phyloP scores from a whole-genome alignment of 2,888 invertebrate genomes.

The Drosophila neoperkinsi region DNA sequence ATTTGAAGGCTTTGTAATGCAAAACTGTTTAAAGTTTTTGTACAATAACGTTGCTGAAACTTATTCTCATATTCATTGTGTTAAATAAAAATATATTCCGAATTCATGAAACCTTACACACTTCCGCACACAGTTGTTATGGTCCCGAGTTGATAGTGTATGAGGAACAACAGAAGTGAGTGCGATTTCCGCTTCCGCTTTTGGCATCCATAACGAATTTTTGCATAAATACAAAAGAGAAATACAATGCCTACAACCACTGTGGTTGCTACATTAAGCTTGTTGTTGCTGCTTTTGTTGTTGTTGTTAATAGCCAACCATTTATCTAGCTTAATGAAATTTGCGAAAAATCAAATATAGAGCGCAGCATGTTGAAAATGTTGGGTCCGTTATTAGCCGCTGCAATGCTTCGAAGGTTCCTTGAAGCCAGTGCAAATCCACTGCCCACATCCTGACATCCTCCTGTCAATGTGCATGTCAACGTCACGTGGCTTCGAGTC shows the following conservation, averaged over 20 bases:
- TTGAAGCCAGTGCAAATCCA: conserved; percentile 20
- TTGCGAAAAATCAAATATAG: conserved; percentile 71
- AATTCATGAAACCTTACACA: not conserved
- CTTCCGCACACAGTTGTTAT: not conserved
- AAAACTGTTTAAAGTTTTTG: not conserved
- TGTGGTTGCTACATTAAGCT: conserved; percentile 18
- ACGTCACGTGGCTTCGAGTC: conserved; percentile 61
- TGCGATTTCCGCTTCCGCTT: conserved; percentile 55
- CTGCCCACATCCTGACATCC: conserved; percentile 2
- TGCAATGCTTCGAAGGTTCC: conserved; percentile 45
- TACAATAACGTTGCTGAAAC: not conserved
- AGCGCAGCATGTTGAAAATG: conserved; percentile 37
- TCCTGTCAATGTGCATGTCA: conserved; percentile 35
- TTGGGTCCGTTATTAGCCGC: conserved; percentile 53
- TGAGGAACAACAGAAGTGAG: conserved; percentile 38
- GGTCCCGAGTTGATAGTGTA: not conserved
- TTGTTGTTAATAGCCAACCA: conserved; percentile 81
- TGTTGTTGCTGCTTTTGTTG: conserved; percentile 51
- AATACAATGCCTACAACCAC: conserved; percentile 1
- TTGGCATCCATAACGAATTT: conserved; percentile 73
- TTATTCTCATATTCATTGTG: too few species aligned
- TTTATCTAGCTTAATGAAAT: conserved; percentile 85
- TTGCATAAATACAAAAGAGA: conserved; percentile 74
- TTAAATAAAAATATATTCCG: too few species aligned
- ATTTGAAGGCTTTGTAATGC: not conserved